Evolutionary conservation across 2,888 invertebrate genomes (phyloP), one percentile per base, ranked within the genome.

Genomic region (Globia sparganii): DNA sequence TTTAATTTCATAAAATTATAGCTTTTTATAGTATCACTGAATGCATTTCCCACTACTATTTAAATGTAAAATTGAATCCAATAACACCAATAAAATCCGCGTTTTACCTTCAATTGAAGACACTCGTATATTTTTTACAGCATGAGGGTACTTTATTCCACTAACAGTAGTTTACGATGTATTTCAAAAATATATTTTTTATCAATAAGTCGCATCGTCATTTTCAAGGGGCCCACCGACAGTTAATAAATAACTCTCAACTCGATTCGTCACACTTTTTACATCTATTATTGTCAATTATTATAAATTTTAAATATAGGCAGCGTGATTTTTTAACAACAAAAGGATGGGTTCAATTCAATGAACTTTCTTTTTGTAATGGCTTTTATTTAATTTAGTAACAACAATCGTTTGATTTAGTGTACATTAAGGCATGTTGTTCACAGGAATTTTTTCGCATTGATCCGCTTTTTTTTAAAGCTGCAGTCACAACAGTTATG

Each of bases 191-290:
- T 87, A 82, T 73, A 91, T 92, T 94, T 95, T 95, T 95, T 95
- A 95, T 94, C 93, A 94, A 94, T 94, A 92, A 92, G 87, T 81
- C 78, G 77, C 84, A 81, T 85, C 85, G 88, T 89, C 86, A 89
- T 89, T 86, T 87, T 90, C 88, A 91, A 92, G 91, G 88, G 90
- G 84, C 88, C 87, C 87, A 86, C 89, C 77, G 89, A 89, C 81
- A 80, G 88, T 89, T 89, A 86, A 92, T 93, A 93, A 93, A 94
- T 93, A 90, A 92, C 92, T 92, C 91, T 93, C 91, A 93, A 87
- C 90, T 86, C 80, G 88, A 94, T 96, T 95, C 94, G 95, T 93
- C 93, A 95, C 88, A 93, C 94, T 93, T 93, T 94, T 95, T 93
- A 93, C 91, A 90, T 93, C 89, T 89, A 93, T 94, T 93, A 91